A percentile compares a stretch with the other conserved stretches of the same genome.
phyloP scores from a whole-genome alignment of 2,797 vertebrate genomes.

The Lacerta viridis region DNA sequence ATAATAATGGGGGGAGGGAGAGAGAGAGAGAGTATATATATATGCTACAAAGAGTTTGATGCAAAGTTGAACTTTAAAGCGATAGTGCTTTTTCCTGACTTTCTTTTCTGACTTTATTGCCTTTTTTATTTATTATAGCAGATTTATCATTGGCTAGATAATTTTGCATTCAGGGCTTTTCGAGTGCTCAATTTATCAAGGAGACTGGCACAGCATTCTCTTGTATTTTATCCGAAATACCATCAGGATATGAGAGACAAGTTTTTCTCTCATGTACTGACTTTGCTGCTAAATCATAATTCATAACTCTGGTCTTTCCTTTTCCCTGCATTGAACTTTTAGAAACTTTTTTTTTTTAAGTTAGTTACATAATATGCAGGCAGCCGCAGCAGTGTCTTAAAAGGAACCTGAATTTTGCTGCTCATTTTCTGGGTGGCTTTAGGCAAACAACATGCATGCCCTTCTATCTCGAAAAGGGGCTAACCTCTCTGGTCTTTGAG shows the following conservation, averaged over 20 bases:
- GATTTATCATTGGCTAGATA: slow-evolving; percentile 75
- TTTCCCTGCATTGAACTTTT: slow-evolving; percentile 4
- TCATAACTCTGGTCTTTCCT: slow-evolving; percentile 56
- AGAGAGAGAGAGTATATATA: not conserved
- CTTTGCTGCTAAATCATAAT: slow-evolving; percentile 69
- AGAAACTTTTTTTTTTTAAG: slow-evolving; percentile 8
- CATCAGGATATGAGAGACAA: slow-evolving; percentile 64
- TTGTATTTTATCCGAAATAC: slow-evolving; percentile 74
- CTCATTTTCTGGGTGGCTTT: slow-evolving; percentile 38
- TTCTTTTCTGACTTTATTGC: slow-evolving; percentile 55
- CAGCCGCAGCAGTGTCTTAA: slow-evolving; percentile 6
- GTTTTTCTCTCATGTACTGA: slow-evolving; percentile 65
- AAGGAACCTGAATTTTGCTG: slow-evolving; percentile 12
- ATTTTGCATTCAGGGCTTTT: slow-evolving; percentile 74
- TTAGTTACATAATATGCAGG: slow-evolving; percentile 15
- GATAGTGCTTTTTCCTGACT: slow-evolving; percentile 30
- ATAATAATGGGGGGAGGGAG: slow-evolving; percentile 12
- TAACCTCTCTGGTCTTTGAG: not conserved
- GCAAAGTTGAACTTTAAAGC: slow-evolving; percentile 54
- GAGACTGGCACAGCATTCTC: slow-evolving; percentile 56
- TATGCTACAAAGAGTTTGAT: slow-evolving; percentile 31
- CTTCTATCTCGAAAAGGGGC: slow-evolving; percentile 30
- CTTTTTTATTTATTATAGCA: slow-evolving; percentile 67
- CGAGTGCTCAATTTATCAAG: slow-evolving; percentile 74
- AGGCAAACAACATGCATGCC: slow-evolving; percentile 18